Evolutionary conservation across 2,113 vertebrate species (phyloP).

Genomic region (Rhagologus leucostigma): DNA sequence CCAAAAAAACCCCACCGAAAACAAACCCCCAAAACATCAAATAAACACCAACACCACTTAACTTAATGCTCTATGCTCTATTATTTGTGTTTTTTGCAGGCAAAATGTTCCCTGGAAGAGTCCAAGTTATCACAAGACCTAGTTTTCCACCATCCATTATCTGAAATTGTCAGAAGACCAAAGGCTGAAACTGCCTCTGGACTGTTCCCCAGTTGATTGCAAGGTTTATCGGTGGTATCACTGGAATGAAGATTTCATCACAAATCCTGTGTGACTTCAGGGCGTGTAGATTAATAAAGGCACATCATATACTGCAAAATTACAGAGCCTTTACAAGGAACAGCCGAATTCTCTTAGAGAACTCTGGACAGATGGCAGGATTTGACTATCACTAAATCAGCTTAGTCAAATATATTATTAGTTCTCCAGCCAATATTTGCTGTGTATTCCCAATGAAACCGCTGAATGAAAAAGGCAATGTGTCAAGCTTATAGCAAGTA

Average conservation of each 20-base stretch:
- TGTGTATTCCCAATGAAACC: conserved; percentile 1
- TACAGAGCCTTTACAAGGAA: not conserved
- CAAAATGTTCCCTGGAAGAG: not conserved
- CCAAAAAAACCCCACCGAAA: rapidly evolving
- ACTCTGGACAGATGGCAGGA: conserved; percentile 43
- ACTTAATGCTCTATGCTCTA: not conserved
- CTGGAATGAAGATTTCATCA: conserved; percentile 11
- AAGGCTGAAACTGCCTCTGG: not conserved
- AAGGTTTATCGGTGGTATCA: not conserved
- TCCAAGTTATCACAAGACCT: not conserved
- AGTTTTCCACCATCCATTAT: not conserved
- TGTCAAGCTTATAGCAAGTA: not conserved
- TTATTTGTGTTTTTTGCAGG: not conserved
- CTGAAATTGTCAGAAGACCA: not conserved
- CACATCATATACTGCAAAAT: not conserved
- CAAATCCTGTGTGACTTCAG: not conserved
- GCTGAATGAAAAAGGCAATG: not conserved
- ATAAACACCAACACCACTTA: not conserved
- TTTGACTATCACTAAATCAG: conserved; percentile 30
- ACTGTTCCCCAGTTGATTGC: not conserved
- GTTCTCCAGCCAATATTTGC: conserved; percentile 25
- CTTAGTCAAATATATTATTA: conserved; percentile 46
- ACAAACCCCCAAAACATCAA: not conserved
- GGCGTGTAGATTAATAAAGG: not conserved
- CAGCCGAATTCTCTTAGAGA: not conserved